phyloP scores from a whole-genome alignment of 1,140 invertebrate genomes.

The Drosophila sp. region DNA sequence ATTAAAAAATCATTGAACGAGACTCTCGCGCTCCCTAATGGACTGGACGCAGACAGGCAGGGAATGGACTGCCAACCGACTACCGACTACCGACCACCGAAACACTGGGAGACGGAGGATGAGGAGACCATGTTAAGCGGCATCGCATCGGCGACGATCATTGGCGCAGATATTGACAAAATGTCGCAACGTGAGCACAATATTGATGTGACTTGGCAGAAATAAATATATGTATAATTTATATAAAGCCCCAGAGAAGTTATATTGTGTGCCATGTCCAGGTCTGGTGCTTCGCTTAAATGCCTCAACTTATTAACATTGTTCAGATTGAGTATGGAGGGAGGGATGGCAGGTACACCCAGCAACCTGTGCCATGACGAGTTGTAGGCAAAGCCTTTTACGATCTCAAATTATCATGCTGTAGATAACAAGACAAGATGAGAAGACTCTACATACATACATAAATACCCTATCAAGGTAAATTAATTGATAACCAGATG shows the following conservation, averaged over 20 bases:
- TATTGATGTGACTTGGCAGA: slow-evolving; percentile 78
- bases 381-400: slow-evolving; percentile 50
- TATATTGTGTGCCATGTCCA: background rate
- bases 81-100: background rate
- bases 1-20: slow-evolving; percentile 78
- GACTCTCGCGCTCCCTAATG: slow-evolving; percentile 49
- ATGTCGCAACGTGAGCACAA: slow-evolving; percentile 80
- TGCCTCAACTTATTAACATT: slow-evolving; percentile 66
- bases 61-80: background rate
- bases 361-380: slow-evolving; percentile 25
- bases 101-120: background rate
- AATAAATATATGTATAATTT: slow-evolving; percentile 32
- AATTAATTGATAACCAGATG: background rate
- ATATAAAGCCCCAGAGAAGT: slow-evolving; percentile 5
- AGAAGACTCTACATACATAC: background rate
- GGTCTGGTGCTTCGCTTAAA: slow-evolving; percentile 18
- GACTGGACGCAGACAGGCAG: slow-evolving; percentile 9
- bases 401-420: slow-evolving; percentile 41
- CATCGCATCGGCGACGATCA: slow-evolving; percentile 61
- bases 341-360: background rate
- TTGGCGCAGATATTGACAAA: slow-evolving; percentile 81
- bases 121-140: slow-evolving; percentile 32
- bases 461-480: background rate
- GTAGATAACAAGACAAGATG: slow-evolving; percentile 14
- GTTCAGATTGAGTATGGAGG: slow-evolving; percentile 27